Base-by-base conservation (phyloP, 2,113 vertebrate species). In the Gavia stellata region DNA sequence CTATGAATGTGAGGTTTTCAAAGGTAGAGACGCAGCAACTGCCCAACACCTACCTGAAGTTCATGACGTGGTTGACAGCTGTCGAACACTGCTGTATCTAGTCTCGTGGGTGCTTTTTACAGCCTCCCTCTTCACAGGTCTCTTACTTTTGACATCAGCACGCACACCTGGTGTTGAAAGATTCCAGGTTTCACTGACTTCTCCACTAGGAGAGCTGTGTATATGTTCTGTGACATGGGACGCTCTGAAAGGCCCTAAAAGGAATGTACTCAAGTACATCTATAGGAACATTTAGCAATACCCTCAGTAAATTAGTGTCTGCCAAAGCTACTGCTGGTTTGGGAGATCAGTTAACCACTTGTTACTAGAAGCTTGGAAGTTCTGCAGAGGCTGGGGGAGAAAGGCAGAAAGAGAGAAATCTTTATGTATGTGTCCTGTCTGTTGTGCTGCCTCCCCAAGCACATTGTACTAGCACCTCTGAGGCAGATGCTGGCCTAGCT, bases 171-270 rank as follows among this genome's bases (percentile, higher is more conserved):
- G 9, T 58, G 11, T n/a, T 87, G 45, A 34, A 65, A 80, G 33
- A 70, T 38, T 63, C 14, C 13, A 44, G 5, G 6, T 95, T 91
- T 59, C 49, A 21, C 23, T 3, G 31, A 12, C 17, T 78, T 62
- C 5, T 78, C 20, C 7, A 8, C 3, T 13, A 50, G 44, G 17
- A 74, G 3, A 73, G 15, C 34, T 65, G 8, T 10, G 15, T 45
- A 7, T 66, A 4, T 0, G 1, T 55, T 63, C 74, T 78, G 23
- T 70, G 44, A 26, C 2, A 2, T 1, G 2, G 34, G 7, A 14
- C 0, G 0, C 63, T 73, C 33, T 38, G 47, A 65, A 56, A 24
- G 42, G 20, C 49, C 31, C 14, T 14, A 9, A 85, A 75, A 25
- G 38, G 10, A 10, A 33, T 3, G 17, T 56, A 25, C 33, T 10